phyloP scores from a whole-genome alignment of 1,140 invertebrate genomes.

The Hylaeus anthracinus region DNA sequence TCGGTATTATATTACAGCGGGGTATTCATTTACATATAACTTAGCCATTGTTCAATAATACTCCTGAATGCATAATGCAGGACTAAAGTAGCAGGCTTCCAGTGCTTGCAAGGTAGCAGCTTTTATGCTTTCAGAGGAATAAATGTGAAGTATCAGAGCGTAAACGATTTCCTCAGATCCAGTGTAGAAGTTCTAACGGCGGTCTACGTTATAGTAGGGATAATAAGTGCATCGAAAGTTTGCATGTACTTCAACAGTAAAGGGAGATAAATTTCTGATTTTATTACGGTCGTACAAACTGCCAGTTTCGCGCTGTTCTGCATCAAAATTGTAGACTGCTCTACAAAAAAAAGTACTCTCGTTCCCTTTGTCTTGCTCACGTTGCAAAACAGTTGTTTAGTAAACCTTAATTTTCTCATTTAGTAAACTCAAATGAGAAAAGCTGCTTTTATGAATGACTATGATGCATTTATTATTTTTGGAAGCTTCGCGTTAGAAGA shows the following conservation, averaged over 20 bases:
- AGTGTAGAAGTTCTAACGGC: neutral
- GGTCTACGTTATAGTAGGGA: constrained; percentile 2
- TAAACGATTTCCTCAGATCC: constrained; percentile 23
- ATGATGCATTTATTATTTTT: too few relatives aligned
- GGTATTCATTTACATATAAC: constrained; percentile 10
- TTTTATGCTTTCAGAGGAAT: constrained; percentile 12
- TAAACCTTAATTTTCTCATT: neutral
- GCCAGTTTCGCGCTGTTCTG: neutral
- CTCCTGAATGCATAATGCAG: constrained; percentile 15
- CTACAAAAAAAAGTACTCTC: too few relatives aligned
- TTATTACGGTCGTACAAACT: neutral
- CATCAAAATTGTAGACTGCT: neutral
- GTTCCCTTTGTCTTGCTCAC: too few relatives aligned
- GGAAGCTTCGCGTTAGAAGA: too few relatives aligned
- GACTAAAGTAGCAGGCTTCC: neutral
- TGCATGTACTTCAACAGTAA: neutral
- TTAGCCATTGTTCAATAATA: constrained; percentile 32
- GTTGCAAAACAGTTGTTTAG: neutral
- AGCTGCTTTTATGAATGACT: too few relatives aligned
- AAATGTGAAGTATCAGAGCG: constrained; percentile 28
- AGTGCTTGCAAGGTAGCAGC: constrained; percentile 1
- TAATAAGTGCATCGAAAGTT: constrained; percentile 30
- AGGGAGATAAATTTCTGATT: constrained; percentile 8
- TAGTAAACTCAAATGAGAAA: neutral
- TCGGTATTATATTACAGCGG: neutral